Conservation (phyloP, 2,888 invertebrate genomes). For the Drosophila nigricruria region DNA sequence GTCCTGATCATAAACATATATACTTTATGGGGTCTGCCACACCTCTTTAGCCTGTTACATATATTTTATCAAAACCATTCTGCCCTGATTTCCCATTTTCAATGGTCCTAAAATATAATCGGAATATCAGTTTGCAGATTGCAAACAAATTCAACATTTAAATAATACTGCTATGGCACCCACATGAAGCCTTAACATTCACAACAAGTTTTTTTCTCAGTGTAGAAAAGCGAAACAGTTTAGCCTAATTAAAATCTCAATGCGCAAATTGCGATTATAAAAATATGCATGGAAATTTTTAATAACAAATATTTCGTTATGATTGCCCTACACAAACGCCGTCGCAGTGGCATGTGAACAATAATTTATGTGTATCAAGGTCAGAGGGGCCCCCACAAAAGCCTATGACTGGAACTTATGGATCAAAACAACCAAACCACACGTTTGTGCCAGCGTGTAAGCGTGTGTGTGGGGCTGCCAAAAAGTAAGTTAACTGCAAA, state of each 20-base stretch:
- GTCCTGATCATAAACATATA: too few relatives aligned
- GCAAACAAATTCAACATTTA: neutral
- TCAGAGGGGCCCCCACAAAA: conserved; percentile 70
- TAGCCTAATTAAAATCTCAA: conserved; percentile 19
- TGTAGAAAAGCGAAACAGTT: conserved; percentile 22
- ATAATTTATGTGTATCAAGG: conserved; percentile 76
- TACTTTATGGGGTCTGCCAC: too few relatives aligned
- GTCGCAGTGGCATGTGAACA: conserved; percentile 50
- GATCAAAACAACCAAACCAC: conserved; percentile 58
- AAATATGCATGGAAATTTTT: conserved; percentile 48
- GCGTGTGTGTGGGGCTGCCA: conserved; percentile 46
- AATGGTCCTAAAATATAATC: too few relatives aligned
- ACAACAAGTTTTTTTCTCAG: conserved; percentile 12
- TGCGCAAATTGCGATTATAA: conserved; percentile 39
- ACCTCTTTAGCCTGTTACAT: too few relatives aligned
- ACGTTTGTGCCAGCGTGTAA: conserved; percentile 2
- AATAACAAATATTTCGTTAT: conserved; percentile 54
- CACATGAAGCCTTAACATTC: neutral
- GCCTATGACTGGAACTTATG: conserved; percentile 65
- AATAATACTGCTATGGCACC: neutral
- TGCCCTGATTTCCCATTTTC: too few relatives aligned
- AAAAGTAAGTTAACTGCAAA: conserved; percentile 62
- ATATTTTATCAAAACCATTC: too few relatives aligned
- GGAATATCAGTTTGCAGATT: neutral
- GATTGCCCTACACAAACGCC: conserved; percentile 46